These are phyloP conservation scores for Cyanocitta stelleri DNA, from an alignment of 2,113 vertebrate genomes.

Conservation along the genomic window DNA sequence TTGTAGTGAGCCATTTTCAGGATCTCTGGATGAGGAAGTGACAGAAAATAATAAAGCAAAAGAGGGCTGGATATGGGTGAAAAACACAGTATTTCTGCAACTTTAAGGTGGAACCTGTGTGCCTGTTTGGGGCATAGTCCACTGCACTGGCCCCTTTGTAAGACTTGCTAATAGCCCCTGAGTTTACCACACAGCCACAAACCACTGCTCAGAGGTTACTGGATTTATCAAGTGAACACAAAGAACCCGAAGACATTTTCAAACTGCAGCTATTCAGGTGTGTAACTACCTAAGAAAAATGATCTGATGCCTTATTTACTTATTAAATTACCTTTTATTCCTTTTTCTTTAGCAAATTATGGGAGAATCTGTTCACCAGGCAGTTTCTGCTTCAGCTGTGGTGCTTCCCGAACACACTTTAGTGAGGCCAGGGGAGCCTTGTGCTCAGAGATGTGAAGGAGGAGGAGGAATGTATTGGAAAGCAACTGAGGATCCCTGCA, in stretches of 20 bases:
- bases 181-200: background rate
- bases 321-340: background rate
- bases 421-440: background rate
- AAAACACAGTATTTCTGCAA: background rate
- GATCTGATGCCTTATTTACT: background rate
- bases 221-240: background rate
- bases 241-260: background rate
- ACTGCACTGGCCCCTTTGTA: background rate
- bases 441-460: background rate
- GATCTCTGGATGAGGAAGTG: background rate
- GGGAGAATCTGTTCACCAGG: background rate
- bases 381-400: background rate
- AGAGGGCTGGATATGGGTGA: background rate
- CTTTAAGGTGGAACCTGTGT: background rate
- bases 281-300: background rate
- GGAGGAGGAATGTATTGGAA: background rate
- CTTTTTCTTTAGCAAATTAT: background rate
- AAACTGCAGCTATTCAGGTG: background rate
- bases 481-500: background rate
- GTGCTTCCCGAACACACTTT: background rate
- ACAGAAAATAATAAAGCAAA: background rate
- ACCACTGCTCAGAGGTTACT: background rate
- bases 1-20: background rate
- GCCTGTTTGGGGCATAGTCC: background rate
- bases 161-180: background rate